A percentile compares a stretch with the other conserved stretches of the same genome.
Evolutionary conservation across 2,113 vertebrate species (phyloP).

Genomic region (Ranitomeya variabilis): DNA sequence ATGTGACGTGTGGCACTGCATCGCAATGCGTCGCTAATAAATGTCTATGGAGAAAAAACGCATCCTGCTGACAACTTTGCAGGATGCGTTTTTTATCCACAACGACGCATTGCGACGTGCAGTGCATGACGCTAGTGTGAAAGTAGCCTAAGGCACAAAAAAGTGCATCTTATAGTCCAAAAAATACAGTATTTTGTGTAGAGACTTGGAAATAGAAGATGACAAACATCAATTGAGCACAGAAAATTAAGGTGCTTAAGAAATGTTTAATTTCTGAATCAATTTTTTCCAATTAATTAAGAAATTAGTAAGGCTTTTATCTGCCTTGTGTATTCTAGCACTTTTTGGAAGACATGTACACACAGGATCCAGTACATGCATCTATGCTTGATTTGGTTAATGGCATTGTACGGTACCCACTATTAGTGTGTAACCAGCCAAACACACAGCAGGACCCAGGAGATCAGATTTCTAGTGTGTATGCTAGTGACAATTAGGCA

Average conservation of each 20-base stretch:
- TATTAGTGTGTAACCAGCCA: background rate
- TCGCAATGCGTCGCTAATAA: too few species aligned
- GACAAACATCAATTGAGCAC: background rate
- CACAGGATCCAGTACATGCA: background rate
- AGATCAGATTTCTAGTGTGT: background rate
- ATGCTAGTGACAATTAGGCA: background rate
- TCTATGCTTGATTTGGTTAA: background rate
- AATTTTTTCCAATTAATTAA: background rate
- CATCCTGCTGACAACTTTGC: too few species aligned
- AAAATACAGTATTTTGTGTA: background rate
- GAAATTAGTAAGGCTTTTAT: background rate
- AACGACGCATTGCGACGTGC: too few species aligned
- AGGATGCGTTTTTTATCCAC: too few species aligned
- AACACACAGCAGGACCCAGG: background rate
- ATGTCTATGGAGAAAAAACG: too few species aligned
- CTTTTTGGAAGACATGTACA: slow-evolving; percentile 20
- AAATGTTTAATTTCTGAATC: background rate
- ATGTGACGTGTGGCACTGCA: too few species aligned
- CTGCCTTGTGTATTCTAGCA: background rate
- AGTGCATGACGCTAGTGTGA: too few species aligned
- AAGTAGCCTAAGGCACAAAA: too few species aligned
- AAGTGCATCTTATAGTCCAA: too few species aligned
- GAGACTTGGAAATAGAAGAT: background rate
- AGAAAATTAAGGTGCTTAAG: background rate
- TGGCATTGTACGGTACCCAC: background rate